Conservation (phyloP, 2,797 vertebrate genomes). For the Sorex maritimensis region DNA sequence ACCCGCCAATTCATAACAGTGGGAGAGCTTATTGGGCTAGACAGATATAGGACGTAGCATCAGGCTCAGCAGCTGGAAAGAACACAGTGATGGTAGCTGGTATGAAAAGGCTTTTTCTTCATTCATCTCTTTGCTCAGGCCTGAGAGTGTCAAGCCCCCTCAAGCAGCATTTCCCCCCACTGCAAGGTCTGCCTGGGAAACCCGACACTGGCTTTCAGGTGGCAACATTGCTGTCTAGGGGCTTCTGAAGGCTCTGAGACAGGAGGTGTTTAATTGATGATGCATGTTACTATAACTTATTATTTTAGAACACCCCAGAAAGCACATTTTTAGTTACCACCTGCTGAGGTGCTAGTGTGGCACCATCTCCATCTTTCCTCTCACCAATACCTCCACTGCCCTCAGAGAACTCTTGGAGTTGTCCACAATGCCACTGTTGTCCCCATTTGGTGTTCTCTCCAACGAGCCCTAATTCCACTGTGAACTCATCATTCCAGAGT, state of each 20-base stretch:
- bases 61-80: not conserved
- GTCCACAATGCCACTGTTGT: fast-evolving
- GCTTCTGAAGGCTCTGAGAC: not conserved
- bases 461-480: not conserved
- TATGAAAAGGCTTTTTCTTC: not conserved
- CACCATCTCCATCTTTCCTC: not conserved
- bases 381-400: not conserved
- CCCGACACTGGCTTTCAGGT: not conserved
- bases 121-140: not conserved
- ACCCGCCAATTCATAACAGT: not conserved
- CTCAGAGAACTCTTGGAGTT: not conserved
- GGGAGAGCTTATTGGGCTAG: conserved; percentile 27
- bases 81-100: not conserved
- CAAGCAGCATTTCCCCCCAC: not conserved
- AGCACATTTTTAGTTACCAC: not conserved
- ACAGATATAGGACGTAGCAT: not conserved
- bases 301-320: not conserved
- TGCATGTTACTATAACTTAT: not conserved
- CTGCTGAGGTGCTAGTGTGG: not conserved
- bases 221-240: not conserved
- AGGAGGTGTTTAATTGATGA: not conserved
- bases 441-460: not conserved
- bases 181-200: not conserved
- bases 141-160: not conserved
- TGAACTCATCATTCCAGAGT: not conserved